These are phyloP conservation scores for Coregonus suidteri DNA, from an alignment of 2,797 vertebrate genomes.

Conservation along the genomic window DNA sequence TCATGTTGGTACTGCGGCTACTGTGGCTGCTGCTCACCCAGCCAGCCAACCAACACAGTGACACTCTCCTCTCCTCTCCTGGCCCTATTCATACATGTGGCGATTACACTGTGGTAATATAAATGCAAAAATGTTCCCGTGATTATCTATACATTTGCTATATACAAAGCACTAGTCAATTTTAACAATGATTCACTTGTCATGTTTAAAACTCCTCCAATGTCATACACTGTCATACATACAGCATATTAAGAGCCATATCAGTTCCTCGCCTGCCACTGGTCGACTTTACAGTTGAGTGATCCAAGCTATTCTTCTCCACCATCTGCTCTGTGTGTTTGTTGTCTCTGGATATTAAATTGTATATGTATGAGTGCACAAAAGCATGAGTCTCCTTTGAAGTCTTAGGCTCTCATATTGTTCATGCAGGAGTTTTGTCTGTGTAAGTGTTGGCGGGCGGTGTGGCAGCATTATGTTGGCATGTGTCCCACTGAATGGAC, in stretches of 20 bases:
- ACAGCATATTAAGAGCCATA: not conserved
- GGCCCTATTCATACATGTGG: not conserved
- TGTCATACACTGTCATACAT: not conserved
- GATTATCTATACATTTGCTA: too few relatives aligned
- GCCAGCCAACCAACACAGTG: not conserved
- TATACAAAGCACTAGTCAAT: too few relatives aligned
- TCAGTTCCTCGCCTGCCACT: not conserved
- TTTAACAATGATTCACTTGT: not conserved
- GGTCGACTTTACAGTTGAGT: not conserved
- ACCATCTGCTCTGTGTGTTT: not conserved
- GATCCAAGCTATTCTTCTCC: not conserved
- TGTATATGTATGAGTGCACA: conserved; percentile 1
- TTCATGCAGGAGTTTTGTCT: not conserved
- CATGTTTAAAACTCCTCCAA: not conserved
- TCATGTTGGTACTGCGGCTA: too few relatives aligned
- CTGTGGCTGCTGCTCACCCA: not conserved
- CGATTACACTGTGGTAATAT: not conserved
- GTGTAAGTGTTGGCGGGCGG: not conserved
- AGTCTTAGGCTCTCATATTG: not conserved
- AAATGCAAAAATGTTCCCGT: too few relatives aligned
- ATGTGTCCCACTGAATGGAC: not conserved
- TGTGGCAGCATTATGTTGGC: not conserved
- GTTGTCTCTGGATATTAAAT: not conserved
- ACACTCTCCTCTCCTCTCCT: not conserved
- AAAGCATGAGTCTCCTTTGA: not conserved